These are phyloP conservation scores for Plusia festucae DNA, from an alignment of 2,888 invertebrate species.

Conservation along the genomic window DNA sequence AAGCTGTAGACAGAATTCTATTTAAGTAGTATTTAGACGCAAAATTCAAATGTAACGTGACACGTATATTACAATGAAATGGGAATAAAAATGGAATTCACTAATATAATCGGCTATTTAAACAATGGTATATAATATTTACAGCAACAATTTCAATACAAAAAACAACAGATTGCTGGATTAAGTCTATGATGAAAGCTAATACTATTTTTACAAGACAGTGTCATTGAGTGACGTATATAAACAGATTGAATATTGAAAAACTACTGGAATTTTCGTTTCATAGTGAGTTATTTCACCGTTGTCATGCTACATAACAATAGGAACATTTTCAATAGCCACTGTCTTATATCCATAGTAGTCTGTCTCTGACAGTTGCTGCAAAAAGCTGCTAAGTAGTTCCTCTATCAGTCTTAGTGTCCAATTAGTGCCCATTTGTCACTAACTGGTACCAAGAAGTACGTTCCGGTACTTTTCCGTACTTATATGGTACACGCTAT, in stretches of 20 bases:
- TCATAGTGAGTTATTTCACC: background rate
- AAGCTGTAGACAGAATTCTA: conserved; percentile 24
- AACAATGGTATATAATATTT: conserved; percentile 50
- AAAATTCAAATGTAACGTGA: conserved; percentile 21
- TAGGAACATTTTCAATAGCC: conserved; percentile 10
- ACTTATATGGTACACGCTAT: conserved; percentile 18
- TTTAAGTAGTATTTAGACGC: conserved; percentile 7
- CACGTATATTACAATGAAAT: conserved; percentile 34
- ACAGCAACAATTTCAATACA: conserved; percentile 43
- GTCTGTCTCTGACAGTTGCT: conserved; percentile 50
- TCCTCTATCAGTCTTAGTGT: conserved; percentile 68
- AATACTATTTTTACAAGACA: conserved; percentile 36
- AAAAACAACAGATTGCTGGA: conserved; percentile 29
- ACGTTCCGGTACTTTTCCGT: conserved; percentile 22
- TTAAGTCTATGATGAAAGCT: conserved; percentile 39
- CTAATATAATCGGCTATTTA: conserved; percentile 52
- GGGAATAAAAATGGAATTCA: conserved; percentile 34
- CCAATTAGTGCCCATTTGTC: conserved; percentile 53
- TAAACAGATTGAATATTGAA: background rate
- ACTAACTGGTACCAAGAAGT: conserved; percentile 32
- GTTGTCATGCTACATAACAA: conserved; percentile 13
- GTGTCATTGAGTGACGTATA: conserved; percentile 4
- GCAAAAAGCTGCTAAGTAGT: conserved; percentile 61
- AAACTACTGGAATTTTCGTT: too few relatives aligned
- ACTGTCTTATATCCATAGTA: conserved; percentile 33